These are phyloP conservation scores for Brachionus rotundiformis DNA, from an alignment of 1,140 invertebrate species.

Conservation along the genomic window DNA sequence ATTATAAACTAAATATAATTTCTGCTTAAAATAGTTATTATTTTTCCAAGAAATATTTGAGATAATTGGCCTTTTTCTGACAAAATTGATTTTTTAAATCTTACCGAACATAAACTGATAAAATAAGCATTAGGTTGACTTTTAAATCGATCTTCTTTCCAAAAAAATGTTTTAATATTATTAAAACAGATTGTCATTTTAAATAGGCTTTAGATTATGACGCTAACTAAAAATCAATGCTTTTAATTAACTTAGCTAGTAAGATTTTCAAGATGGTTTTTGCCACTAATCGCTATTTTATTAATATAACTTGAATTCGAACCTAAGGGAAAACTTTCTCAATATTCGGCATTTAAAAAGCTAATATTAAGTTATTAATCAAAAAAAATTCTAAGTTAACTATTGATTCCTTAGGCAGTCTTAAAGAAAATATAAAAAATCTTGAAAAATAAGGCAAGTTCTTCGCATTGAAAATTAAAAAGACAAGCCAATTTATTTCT, in stretches of 20 bases:
- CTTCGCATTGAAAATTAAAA: neutral
- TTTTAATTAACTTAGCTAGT: neutral
- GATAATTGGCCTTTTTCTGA: neutral
- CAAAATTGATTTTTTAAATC: neutral
- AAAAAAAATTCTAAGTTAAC: neutral
- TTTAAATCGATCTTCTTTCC: too few species aligned
- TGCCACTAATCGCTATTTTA: neutral
- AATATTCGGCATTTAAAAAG: neutral
- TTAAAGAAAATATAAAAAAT: neutral
- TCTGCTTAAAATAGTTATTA: neutral
- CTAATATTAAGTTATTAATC: neutral
- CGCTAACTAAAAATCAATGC: neutral
- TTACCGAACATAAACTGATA: too few species aligned
- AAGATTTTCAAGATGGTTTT: neutral
- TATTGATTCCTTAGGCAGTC: neutral
- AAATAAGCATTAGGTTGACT: too few species aligned
- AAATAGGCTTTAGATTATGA: neutral
- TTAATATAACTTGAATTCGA: neutral
- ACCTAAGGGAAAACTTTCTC: neutral
- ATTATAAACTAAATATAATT: neutral
- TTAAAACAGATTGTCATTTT: neutral
- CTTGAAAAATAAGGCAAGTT: neutral
- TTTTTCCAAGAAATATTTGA: neutral
- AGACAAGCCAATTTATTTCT: neutral
- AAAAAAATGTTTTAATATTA: neutral